Evolutionary conservation across 1,140 invertebrate species (phyloP).

Genomic region (Drosophila virilis): DNA sequence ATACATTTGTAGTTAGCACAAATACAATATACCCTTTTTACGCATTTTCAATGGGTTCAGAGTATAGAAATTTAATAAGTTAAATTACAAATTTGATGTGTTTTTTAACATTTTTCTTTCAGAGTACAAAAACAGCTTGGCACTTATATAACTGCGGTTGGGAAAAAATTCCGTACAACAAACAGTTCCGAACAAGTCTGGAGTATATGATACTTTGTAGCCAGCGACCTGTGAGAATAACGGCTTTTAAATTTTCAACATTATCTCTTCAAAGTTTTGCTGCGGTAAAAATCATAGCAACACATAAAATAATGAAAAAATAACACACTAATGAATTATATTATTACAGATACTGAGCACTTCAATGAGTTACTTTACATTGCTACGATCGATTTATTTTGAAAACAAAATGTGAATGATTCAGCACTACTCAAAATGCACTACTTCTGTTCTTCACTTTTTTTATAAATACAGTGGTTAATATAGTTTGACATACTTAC

Average conservation of each 20-base stretch:
- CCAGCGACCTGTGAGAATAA: constrained; percentile 74
- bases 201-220: constrained; percentile 76
- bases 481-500: background rate
- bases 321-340: background rate
- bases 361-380: constrained; percentile 78
- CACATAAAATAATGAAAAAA: background rate
- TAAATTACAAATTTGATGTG: too few species aligned
- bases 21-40: too few species aligned
- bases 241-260: constrained; percentile 79
- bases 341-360: constrained; percentile 69
- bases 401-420: constrained; percentile 30
- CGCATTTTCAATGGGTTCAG: too few species aligned
- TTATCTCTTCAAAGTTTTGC: constrained; percentile 78
- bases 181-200: constrained; percentile 57
- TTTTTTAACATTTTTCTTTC: too few species aligned
- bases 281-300: constrained; percentile 44
- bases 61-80: too few species aligned
- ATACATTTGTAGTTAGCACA: too few species aligned
- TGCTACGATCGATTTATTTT: constrained; percentile 69
- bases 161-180: constrained; percentile 48
- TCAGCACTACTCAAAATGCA: too few species aligned
- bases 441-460: too few species aligned
- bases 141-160: constrained; percentile 73
- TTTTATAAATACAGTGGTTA: too few species aligned
- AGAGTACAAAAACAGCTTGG: constrained; percentile 67